These are phyloP conservation scores for Microctenopoma steveboyesi DNA, from an alignment of 2,797 vertebrate genomes.

Conservation along the genomic window DNA sequence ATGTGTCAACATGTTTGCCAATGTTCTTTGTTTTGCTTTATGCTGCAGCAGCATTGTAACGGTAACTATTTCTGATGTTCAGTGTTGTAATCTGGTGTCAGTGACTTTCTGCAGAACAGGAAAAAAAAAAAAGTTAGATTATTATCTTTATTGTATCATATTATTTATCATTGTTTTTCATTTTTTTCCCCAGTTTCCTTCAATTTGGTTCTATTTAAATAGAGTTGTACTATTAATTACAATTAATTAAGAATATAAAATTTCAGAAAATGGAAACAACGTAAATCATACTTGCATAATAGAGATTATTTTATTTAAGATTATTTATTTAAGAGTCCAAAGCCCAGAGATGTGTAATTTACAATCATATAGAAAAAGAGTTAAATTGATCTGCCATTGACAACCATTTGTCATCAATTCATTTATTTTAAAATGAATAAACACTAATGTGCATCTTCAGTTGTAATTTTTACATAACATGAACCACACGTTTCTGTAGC, in stretches of 20 bases:
- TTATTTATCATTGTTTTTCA: no score
- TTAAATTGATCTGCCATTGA: neutral
- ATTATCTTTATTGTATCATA: no score
- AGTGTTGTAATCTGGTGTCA: slow-evolving; percentile 7
- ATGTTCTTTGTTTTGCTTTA: slow-evolving; percentile 13
- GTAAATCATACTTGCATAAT: no score
- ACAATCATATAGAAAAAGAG: neutral
- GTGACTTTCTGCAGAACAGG: neutral
- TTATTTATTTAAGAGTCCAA: neutral
- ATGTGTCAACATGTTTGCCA: neutral
- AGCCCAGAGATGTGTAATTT: neutral
- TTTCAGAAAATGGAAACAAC: no score
- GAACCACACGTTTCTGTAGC: neutral
- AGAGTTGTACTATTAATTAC: no score
- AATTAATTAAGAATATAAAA: no score
- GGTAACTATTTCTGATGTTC: neutral
- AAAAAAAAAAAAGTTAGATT: no score
- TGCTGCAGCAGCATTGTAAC: slow-evolving; percentile 14
- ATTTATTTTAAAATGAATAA: no score
- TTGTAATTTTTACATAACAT: neutral
- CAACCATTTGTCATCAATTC: neutral
- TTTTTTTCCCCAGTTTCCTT: no score
- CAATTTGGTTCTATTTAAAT: no score
- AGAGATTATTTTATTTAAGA: no score
- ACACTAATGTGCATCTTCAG: neutral